Base-by-base conservation (phyloP, 2,888 invertebrate species). In the Nysson spinosus region DNA sequence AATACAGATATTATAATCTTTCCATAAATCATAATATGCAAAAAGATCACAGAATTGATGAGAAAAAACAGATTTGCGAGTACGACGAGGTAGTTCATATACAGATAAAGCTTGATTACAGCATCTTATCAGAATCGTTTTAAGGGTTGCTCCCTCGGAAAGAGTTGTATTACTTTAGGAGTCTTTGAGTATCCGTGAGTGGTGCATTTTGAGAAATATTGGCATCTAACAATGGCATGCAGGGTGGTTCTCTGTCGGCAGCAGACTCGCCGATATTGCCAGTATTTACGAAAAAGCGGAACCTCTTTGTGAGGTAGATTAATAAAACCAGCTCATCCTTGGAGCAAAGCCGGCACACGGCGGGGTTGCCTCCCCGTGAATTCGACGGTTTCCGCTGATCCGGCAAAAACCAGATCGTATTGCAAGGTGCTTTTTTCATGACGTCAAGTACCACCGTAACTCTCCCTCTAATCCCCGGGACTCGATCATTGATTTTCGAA, bases 271-370 rank as follows among this genome's bases (percentile, higher is more conserved):
- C 77, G 57, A 77, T 76, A 76, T 76, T 74, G 75, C 71, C 64
- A 65, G 75, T 79, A 80, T 80, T 80, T 80, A 73, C 74, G 68
- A 77, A 75, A 80, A 75, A 74, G 63, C 67, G 65, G 78, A 72
- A 77, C 72, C 80, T 74, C 77, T 80, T 81, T 75, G 81, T 74
- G 64, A 73, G 75, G 69, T 65, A 78, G 84, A 85, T 86, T 86
- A 85, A 86, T 86, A 85, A 86, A 84, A 80, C 70, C 84, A 82
- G 86, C 85, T 86, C 77, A 86, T 83, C 85, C 79, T 65, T 73
- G 71, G 72, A 49, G 71, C 63, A 72, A 75, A 75, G 78, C 57
- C 70, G 39, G 37, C 46, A 51, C 51, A 26, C 50, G 61, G 60
- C 40, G 52, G 35, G 46, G 7, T 58, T 24, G 73, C 65, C 77